phyloP scores from a whole-genome alignment of 2,888 invertebrate species.

The Metallyticus violacea region DNA sequence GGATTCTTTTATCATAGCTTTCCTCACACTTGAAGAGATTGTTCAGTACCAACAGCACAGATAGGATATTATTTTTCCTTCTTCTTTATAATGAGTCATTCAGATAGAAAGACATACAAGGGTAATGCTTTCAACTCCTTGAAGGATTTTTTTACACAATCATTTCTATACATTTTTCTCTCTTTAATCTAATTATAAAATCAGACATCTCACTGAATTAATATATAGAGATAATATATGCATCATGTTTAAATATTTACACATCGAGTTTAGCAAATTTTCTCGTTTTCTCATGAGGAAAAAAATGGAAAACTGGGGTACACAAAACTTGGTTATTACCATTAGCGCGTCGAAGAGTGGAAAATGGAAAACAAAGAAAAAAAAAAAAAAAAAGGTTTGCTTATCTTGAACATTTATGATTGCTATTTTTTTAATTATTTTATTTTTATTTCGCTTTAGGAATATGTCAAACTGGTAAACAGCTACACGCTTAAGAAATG shows the following conservation, averaged over 20 bases:
- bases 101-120: neutral
- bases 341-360: neutral
- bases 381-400: neutral
- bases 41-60: neutral
- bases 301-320: neutral
- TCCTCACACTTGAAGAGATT: neutral
- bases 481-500: neutral
- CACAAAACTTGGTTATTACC: neutral
- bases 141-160: neutral
- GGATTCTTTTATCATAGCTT: neutral
- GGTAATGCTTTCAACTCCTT: neutral
- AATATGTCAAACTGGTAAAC: neutral
- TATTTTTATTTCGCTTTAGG: no score
- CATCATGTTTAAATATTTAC: neutral
- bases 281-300: neutral
- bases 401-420: neutral
- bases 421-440: no score
- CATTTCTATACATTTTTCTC: neutral
- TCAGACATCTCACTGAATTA: neutral
- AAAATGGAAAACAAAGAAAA: neutral
- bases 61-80: neutral
- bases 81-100: neutral
- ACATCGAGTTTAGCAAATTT: neutral
- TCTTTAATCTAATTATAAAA: neutral
- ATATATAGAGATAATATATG: neutral